Base-by-base conservation (phyloP, 2,113 vertebrate species). In the Saimiri boliviensis region DNA sequence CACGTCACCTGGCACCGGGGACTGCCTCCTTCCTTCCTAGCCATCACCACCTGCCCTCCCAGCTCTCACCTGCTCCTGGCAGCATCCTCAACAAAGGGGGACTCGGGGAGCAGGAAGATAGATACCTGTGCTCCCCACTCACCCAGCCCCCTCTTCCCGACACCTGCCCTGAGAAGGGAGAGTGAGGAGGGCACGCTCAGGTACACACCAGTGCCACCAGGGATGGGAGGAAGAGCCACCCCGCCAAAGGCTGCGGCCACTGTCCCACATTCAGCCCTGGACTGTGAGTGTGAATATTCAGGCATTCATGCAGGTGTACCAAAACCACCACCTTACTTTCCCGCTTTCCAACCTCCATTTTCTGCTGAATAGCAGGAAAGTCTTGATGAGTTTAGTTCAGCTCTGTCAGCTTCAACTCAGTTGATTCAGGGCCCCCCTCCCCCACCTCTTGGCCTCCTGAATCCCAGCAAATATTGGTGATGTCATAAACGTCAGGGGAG, bases 71-170 rank as follows among this genome's bases (percentile, higher is more conserved):
- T 47, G 56, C 20, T 52, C 35, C 79, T 86, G 5, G 54, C 23
- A 7, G 7, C 54, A 10, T 60, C 27, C 60, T 88, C 63, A 91
- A 17, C 52, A 9, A 30, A 83, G 7, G 60, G 77, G 63, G 37
- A 9, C 56, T 11, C 17, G 2, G 12, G 19, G 7, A 11, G 1
- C 54, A 35, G 54, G 58, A 63, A 96, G 93, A 93, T 71, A 58
- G 49, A 86, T 35, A 56, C 76, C 54, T 40, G 54, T 40, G 37
- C 56, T 77, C 66, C 60, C 81, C 87, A 63, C 94, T 95, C 84
- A 40, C 93, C 86, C 42, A 45, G 76, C 91, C 84, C 76, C 91
- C 86, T 96, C 94, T 70, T 92, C 87, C 32, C 56, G 42, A 90
- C 93, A 94, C 77, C 66, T 14, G 8, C 30, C 71, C 82, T 6